Base-by-base conservation (phyloP, 2,797 vertebrate genomes). In the Clarias fuscus region DNA sequence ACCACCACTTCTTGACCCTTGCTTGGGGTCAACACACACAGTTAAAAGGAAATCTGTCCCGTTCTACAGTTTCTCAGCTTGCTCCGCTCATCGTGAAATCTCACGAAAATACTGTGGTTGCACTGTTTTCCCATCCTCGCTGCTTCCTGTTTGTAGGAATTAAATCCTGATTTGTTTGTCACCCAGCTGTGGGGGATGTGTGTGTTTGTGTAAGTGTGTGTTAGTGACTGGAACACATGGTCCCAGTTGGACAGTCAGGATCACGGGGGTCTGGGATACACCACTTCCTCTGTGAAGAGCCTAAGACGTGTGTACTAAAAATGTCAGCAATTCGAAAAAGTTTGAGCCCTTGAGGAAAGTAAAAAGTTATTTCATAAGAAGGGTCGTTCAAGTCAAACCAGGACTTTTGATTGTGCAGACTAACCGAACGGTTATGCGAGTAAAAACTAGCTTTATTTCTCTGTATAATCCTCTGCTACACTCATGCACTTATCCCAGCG, bases 91-190 rank as follows among this genome's bases (percentile, higher is more conserved):
- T 76, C 33, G 70, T 75, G 73, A 48, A 58, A 59, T 11, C 24
- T 75, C 48, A 37, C 13, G 56, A 43, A 84, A 86, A 87, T 85
- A 85, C 81, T 65, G 11, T 2, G 10, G 4, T 48, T 43, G 27
- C 2, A 18, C 78, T 24, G 73, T 3, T 59, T 89, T 89, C 88
- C 86, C 81, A 90, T 86, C 33, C 53, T 24, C 75, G 18, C 67
- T 64, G 86, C 89, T 85, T 88, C 88, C 87, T 77, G 10, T 87
- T 78, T 87, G 78, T 91, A 92, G 88, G 82, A 92, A 90, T 87
- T 67, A 37, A 72, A 72, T 67, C 68, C 65, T n/a, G 68, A 80
- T 86, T 90, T 89, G 87, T 84, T 89, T 85, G 81, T 88, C 72
- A 77, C 48, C 82, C 70, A 82, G 76, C 88, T 82, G 56, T 86